phyloP scores from a whole-genome alignment of 2,888 invertebrate species.

The Drosophila suboccidentalis region DNA sequence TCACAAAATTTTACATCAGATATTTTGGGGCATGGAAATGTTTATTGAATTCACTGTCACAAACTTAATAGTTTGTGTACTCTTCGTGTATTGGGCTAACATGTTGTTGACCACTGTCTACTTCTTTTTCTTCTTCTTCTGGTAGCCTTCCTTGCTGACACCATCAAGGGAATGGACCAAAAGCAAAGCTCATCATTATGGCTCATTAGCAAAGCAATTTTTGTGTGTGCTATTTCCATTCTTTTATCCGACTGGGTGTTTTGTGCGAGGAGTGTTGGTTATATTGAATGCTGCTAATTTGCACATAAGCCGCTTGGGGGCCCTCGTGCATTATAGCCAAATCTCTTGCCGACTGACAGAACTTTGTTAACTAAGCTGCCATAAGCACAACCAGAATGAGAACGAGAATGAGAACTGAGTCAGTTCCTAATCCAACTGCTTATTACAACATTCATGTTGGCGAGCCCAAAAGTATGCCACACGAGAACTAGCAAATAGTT shows the following conservation, averaged over 20 bases:
- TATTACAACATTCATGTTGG: constrained; percentile 61
- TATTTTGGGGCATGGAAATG: too few species aligned
- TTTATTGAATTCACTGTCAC: neutral
- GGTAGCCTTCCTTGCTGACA: constrained; percentile 32
- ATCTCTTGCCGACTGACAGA: constrained; percentile 59
- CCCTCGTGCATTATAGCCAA: constrained; percentile 62
- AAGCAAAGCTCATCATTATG: constrained; percentile 79
- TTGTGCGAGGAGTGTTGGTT: constrained; percentile 52
- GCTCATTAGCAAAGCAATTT: constrained; percentile 82
- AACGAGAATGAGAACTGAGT: constrained; percentile 11
- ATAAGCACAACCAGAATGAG: constrained; percentile 37
- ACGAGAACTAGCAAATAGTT: constrained; percentile 36
- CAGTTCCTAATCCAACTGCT: constrained; percentile 72
- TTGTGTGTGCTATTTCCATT: constrained; percentile 52
- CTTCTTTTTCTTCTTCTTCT: constrained; percentile 1
- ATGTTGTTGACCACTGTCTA: constrained; percentile 36
- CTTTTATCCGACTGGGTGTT: constrained; percentile 6
- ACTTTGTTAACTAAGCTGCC: constrained; percentile 64
- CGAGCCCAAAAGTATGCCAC: constrained; percentile 45
- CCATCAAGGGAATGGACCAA: constrained; percentile 25
- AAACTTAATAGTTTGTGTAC: neutral
- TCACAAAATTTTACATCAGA: too few species aligned
- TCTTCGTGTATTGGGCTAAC: constrained; percentile 36
- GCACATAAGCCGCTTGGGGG: constrained; percentile 75
- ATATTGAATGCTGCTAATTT: constrained; percentile 81